phyloP scores from a whole-genome alignment of 2,113 vertebrate species.

The Psittacula cyanocephala region DNA sequence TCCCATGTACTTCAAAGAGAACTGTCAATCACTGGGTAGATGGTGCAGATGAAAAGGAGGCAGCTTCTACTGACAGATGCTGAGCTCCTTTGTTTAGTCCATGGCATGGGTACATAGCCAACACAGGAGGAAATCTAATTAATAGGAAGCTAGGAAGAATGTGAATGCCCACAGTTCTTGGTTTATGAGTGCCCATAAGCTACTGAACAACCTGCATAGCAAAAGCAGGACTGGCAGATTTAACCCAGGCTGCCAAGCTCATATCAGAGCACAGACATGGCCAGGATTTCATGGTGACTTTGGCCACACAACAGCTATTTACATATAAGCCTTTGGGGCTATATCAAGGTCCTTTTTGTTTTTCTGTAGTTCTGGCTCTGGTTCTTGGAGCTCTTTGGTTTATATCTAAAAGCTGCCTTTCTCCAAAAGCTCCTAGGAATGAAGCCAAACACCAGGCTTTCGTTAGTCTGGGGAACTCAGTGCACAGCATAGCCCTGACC shows the following conservation, averaged over 20 bases:
- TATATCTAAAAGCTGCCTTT: background rate
- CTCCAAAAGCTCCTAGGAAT: background rate
- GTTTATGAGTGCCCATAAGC: background rate
- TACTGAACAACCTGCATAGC: background rate
- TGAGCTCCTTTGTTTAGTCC: background rate
- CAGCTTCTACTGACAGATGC: background rate
- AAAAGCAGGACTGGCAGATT: background rate
- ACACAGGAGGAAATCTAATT: background rate
- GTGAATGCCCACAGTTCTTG: background rate
- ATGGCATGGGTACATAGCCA: fast-evolving
- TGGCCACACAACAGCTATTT: background rate
- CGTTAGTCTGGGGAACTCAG: background rate
- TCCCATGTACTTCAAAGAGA: background rate
- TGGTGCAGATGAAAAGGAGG: background rate
- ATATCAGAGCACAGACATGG: background rate
- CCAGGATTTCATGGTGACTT: background rate
- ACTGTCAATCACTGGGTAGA: background rate
- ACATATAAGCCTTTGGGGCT: background rate
- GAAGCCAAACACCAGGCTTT: background rate
- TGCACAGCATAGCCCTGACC: background rate
- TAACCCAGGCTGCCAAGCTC: background rate
- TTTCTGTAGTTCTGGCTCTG: background rate
- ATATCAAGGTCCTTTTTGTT: background rate
- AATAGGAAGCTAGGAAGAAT: background rate
- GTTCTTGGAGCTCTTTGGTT: background rate